A percentile compares a stretch with the other conserved stretches of the same genome.
phyloP scores from a whole-genome alignment of 2,888 invertebrate genomes.

The Eilema caniola region DNA sequence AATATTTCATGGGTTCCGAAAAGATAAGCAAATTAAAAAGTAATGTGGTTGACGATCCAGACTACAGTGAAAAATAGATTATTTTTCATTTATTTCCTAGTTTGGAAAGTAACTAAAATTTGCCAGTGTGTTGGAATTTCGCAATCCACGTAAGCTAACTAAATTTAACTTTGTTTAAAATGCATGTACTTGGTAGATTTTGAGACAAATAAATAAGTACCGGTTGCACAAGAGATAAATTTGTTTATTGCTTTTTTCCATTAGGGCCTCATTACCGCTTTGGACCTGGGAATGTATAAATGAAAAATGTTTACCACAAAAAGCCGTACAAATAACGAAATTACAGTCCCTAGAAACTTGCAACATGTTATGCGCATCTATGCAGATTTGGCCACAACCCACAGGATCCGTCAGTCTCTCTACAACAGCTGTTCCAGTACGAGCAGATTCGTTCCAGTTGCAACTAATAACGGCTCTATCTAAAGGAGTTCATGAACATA shows the following conservation, averaged over 20 bases:
- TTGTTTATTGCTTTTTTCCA: slow-evolving; percentile 13
- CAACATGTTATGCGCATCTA: slow-evolving; percentile 90
- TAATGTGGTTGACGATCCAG: slow-evolving; percentile 37
- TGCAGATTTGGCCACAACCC: slow-evolving; percentile 92
- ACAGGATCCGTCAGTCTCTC: slow-evolving; percentile 89
- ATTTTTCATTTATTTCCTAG: slow-evolving; percentile 25
- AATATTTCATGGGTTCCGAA: slow-evolving; percentile 26
- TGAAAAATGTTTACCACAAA: slow-evolving; percentile 88
- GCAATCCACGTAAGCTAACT: slow-evolving; percentile 27
- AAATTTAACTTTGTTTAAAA: not conserved
- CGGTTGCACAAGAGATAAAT: not conserved
- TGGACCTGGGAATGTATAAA: slow-evolving; percentile 93
- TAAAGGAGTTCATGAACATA: slow-evolving; percentile 62
- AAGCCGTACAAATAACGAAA: slow-evolving; percentile 60
- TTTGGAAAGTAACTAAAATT: slow-evolving; percentile 19
- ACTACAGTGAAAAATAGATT: slow-evolving; percentile 20
- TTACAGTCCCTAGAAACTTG: slow-evolving; percentile 89
- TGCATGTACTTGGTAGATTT: not conserved
- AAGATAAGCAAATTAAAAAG: slow-evolving; percentile 32
- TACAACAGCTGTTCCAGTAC: slow-evolving; percentile 87
- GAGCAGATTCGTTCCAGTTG: slow-evolving; percentile 83
- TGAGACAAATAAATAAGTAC: not conserved
- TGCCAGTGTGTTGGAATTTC: slow-evolving; percentile 23
- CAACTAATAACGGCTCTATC: slow-evolving; percentile 69
- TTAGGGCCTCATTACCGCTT: slow-evolving; percentile 76